Evolutionary conservation across 1,140 invertebrate genomes (phyloP).

Genomic region (Atta colombica): DNA sequence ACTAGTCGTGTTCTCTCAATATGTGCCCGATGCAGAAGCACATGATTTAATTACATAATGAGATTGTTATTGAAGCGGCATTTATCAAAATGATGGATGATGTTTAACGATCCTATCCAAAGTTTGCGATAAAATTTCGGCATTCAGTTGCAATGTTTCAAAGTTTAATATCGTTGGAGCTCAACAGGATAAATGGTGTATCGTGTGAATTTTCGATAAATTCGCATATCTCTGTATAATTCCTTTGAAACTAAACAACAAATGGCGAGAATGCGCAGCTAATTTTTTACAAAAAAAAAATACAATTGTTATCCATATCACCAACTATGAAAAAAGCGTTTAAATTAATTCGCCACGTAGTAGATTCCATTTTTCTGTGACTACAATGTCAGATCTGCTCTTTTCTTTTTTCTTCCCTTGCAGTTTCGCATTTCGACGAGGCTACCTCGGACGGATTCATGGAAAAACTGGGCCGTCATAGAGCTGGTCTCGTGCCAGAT

Average conservation of each 20-base stretch:
- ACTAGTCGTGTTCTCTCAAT: constrained; percentile 44
- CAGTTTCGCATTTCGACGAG: constrained; percentile 32
- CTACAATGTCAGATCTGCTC: constrained; percentile 1
- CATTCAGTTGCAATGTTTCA: background rate
- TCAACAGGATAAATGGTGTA: constrained; percentile 5
- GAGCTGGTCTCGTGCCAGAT: constrained; percentile 56
- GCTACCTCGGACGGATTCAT: constrained; percentile 40
- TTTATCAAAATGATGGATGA: constrained; percentile 60
- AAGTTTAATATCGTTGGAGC: constrained; percentile 40
- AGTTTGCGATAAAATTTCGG: constrained; percentile 49
- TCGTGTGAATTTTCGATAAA: constrained; percentile 5
- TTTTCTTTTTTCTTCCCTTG: background rate
- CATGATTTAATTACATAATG: constrained; percentile 55
- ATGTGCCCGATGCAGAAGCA: constrained; percentile 36
- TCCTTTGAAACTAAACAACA: background rate
- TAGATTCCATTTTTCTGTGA: constrained; percentile 31
- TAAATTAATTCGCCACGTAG: constrained; percentile 37
- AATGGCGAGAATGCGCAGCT: background rate
- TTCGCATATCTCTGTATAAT: background rate
- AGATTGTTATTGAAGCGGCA: constrained; percentile 53
- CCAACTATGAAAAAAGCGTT: constrained; percentile 4
- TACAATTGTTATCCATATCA: background rate
- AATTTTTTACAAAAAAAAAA: background rate
- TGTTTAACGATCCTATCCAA: constrained; percentile 52
- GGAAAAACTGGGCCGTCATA: constrained; percentile 50